phyloP scores from a whole-genome alignment of 2,113 vertebrate genomes.

The Malaclemys terrapin region DNA sequence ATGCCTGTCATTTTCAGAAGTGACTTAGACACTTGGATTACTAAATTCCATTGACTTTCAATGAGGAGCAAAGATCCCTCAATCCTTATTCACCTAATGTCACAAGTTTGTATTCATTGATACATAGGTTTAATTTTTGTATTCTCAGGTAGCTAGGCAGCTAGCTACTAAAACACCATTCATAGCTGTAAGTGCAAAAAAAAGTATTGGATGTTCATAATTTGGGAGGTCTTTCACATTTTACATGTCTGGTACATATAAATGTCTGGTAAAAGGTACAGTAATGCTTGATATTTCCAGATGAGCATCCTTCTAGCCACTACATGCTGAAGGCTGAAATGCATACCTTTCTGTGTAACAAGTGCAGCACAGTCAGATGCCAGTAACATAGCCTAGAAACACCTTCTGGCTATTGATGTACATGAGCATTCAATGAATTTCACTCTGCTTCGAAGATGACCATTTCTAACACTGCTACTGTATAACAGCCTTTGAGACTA shows the following conservation, averaged over 20 bases:
- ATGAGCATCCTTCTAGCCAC: not conserved
- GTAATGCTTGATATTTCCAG: not conserved
- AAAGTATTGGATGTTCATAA: not conserved
- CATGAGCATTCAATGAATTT: fast-evolving
- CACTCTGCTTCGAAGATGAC: no score
- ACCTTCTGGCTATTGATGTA: fast-evolving
- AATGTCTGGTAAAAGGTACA: not conserved
- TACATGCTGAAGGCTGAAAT: fast-evolving
- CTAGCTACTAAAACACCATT: fast-evolving
- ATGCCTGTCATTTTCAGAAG: no score
- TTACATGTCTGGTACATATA: not conserved
- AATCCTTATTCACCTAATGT: not conserved
- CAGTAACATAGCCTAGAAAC: no score
- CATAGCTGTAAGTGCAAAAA: not conserved
- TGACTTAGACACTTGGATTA: no score
- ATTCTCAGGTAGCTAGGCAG: not conserved
- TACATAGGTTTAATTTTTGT: not conserved
- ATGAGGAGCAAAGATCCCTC: not conserved
- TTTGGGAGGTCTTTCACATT: not conserved
- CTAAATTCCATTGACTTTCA: no score
- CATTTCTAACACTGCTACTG: not conserved
- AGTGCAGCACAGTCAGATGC: fast-evolving
- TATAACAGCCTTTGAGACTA: fast-evolving
- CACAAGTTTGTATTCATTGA: fast-evolving
- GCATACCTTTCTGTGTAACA: fast-evolving